phyloP scores from a whole-genome alignment of 2,888 invertebrate species.

The Rhogogaster chlorosoma region DNA sequence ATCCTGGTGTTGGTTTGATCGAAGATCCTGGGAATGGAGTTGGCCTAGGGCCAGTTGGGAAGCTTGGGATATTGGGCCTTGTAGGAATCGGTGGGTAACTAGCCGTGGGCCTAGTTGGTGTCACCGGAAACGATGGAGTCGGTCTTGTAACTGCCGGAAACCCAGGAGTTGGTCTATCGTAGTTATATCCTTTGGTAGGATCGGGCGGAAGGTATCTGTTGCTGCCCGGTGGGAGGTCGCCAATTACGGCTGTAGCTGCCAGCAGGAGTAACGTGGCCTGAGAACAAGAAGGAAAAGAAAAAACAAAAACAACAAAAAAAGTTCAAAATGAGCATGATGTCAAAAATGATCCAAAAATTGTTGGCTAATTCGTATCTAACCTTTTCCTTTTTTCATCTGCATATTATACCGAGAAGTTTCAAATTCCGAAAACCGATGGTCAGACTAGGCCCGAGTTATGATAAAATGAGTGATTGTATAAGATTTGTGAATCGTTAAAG shows the following conservation, averaged over 20 bases:
- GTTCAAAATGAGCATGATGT: slow-evolving; percentile 8
- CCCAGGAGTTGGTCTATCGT: slow-evolving; percentile 84
- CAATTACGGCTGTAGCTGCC: slow-evolving; percentile 78
- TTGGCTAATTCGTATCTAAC: neutral
- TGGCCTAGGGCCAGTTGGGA: slow-evolving; percentile 66
- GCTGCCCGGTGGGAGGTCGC: slow-evolving; percentile 83
- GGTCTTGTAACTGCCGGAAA: slow-evolving; percentile 77
- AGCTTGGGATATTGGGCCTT: slow-evolving; percentile 57
- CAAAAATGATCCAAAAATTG: neutral
- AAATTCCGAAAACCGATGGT: neutral
- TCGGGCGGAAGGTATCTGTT: slow-evolving; percentile 89
- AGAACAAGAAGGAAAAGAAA: slow-evolving; percentile 59
- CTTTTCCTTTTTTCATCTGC: neutral
- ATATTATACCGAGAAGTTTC: neutral
- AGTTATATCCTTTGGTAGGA: slow-evolving; percentile 83
- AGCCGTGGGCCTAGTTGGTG: slow-evolving; percentile 61
- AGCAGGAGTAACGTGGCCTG: slow-evolving; percentile 80
- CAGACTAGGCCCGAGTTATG: neutral
- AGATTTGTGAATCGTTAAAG: neutral
- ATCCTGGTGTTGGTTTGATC: slow-evolving; percentile 68
- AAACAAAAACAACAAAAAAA: neutral
- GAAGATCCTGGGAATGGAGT: slow-evolving; percentile 61
- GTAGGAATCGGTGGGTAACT: slow-evolving; percentile 60
- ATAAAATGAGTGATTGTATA: neutral
- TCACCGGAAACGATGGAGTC: slow-evolving; percentile 63